phyloP scores from a whole-genome alignment of 2,888 invertebrate species.

The Philhelius pedissequus region DNA sequence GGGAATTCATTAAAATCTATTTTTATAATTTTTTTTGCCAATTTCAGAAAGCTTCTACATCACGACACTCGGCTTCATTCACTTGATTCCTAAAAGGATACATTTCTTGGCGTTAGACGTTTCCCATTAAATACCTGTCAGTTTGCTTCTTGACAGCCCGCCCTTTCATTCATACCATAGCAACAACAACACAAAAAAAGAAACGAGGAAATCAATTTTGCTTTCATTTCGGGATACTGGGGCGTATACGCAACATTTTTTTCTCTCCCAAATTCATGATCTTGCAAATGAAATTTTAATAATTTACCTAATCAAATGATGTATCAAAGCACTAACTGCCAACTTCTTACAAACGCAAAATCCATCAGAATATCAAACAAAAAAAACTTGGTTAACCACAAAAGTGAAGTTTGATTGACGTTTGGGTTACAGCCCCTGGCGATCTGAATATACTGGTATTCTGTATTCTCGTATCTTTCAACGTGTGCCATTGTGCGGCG shows the following conservation, averaged over 20 bases:
- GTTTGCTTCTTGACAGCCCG: neutral
- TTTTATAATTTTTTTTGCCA: neutral
- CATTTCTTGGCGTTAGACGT: neutral
- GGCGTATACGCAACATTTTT: conserved; percentile 7
- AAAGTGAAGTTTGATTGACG: conserved; percentile 2
- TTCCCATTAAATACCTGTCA: neutral
- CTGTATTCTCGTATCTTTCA: neutral
- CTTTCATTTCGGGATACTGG: neutral
- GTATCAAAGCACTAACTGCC: neutral
- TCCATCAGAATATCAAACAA: neutral
- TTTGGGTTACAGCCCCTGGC: neutral
- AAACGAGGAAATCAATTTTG: neutral
- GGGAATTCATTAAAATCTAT: neutral
- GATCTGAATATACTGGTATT: neutral
- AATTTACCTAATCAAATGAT: neutral
- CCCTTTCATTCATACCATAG: neutral
- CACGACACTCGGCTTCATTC: neutral
- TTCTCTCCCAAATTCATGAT: neutral
- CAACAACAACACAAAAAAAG: neutral
- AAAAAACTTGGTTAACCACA: conserved; percentile 1
- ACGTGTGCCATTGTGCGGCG: conserved; percentile 11
- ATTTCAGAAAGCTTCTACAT: neutral
- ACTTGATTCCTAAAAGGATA: neutral
- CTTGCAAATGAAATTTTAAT: neutral
- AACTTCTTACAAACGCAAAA: neutral